These are phyloP conservation scores for Antheraea assamensis DNA, from an alignment of 2,888 invertebrate species.

Conservation along the genomic window DNA sequence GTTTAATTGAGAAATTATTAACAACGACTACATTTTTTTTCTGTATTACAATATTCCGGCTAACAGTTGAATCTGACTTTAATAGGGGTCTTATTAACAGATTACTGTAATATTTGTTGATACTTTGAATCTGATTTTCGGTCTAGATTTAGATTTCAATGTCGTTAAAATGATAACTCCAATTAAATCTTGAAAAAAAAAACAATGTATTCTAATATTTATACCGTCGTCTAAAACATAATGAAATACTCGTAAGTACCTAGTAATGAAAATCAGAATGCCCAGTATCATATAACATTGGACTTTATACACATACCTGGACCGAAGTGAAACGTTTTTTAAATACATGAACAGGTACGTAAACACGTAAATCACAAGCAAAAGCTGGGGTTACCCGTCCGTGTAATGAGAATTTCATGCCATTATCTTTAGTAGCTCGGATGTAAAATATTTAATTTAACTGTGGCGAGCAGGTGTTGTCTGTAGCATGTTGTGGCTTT, in stretches of 20 bases:
- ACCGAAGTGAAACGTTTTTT: conserved; percentile 1
- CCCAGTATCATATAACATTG: neutral
- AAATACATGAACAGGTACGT: neutral
- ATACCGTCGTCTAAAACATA: neutral
- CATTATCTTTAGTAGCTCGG: conserved; percentile 19
- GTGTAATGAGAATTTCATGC: conserved; percentile 26
- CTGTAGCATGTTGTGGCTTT: conserved; percentile 21
- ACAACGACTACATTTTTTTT: too few relatives aligned
- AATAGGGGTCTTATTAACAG: too few relatives aligned
- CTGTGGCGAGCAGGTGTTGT: conserved; percentile 25
- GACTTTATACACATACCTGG: neutral
- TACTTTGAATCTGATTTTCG: too few relatives aligned
- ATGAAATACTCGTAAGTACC: neutral
- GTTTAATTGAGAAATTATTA: too few relatives aligned
- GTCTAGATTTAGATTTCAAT: too few relatives aligned
- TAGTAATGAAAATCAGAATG: neutral
- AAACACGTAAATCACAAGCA: conserved; percentile 15
- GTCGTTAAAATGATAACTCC: too few relatives aligned
- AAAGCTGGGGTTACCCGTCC: conserved; percentile 18
- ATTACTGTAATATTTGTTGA: too few relatives aligned
- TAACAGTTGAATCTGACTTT: too few relatives aligned
- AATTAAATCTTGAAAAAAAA: too few relatives aligned
- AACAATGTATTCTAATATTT: neutral
- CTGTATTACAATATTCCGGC: too few relatives aligned
- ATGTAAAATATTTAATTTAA: conserved; percentile 36